Percentiles rank a stretch among this genome's conserved stretches.
phyloP scores from a whole-genome alignment of 2,113 vertebrate genomes.

The Empidonax alnorum region DNA sequence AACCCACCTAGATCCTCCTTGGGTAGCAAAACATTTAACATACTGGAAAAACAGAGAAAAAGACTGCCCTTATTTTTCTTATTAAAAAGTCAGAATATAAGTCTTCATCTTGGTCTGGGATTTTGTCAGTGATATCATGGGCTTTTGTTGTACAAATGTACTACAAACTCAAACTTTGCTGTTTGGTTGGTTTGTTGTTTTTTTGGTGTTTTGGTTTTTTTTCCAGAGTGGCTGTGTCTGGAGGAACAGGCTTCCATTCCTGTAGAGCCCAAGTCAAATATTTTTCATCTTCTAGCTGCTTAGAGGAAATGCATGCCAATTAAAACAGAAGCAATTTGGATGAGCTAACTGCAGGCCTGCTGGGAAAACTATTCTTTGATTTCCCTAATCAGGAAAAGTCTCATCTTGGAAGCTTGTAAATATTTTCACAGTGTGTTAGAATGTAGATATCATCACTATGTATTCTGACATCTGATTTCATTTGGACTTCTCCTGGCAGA shows the following conservation, averaged over 20 bases:
- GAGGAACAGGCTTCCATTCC: conserved; percentile 9
- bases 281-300: conserved; percentile 36
- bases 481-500: background rate
- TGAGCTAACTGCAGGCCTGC: conserved; percentile 36
- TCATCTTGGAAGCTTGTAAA: conserved; percentile 53
- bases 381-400: conserved; percentile 43
- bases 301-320: conserved; percentile 31
- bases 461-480: background rate
- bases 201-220: background rate
- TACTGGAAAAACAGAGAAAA: background rate
- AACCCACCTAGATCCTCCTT: background rate
- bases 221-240: background rate
- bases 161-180: background rate
- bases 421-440: conserved; percentile 39
- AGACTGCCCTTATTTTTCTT: background rate
- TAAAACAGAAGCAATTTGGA: conserved; percentile 54
- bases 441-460: background rate
- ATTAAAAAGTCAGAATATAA: background rate
- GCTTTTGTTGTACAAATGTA: background rate
- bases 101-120: background rate
- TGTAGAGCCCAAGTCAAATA: conserved; percentile 40
- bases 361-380: conserved; percentile 57
- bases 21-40: background rate
- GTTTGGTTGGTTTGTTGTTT: background rate
- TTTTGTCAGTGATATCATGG: background rate